Conservation (phyloP, 2,888 invertebrate genomes). For the Drosophila hamatofila region DNA sequence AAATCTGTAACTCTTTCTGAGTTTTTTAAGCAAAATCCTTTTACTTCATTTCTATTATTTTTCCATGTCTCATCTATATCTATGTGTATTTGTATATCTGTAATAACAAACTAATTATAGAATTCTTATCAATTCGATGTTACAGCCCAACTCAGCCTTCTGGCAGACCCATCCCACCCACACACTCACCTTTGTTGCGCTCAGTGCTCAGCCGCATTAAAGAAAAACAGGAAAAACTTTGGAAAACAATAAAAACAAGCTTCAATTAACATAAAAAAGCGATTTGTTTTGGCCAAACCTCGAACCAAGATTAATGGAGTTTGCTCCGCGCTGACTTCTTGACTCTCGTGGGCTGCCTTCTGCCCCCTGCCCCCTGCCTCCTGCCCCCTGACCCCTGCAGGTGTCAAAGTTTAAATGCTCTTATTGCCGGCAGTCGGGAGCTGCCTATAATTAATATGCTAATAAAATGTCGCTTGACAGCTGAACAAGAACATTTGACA, state of each 20-base stretch:
- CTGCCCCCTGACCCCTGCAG: slow-evolving; percentile 30
- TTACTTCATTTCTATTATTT: background rate
- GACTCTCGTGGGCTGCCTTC: background rate
- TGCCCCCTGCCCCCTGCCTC: background rate
- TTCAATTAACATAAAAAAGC: slow-evolving; percentile 83
- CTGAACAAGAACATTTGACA: slow-evolving; percentile 61
- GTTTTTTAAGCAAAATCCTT: too few species aligned
- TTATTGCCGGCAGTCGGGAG: slow-evolving; percentile 22
- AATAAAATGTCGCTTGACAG: slow-evolving; percentile 65
- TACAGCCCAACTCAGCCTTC: background rate
- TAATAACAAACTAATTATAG: background rate
- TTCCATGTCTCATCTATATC: background rate
- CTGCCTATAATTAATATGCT: slow-evolving; percentile 61
- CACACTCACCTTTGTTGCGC: background rate
- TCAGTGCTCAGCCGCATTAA: slow-evolving; percentile 11
- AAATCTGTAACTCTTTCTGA: too few species aligned
- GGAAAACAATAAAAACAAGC: slow-evolving; percentile 69
- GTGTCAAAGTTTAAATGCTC: slow-evolving; percentile 56
- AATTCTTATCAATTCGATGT: background rate
- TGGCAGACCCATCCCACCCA: background rate
- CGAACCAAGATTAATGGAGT: slow-evolving; percentile 68
- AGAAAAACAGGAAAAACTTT: background rate
- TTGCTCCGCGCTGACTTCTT: slow-evolving; percentile 1
- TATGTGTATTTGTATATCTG: background rate
- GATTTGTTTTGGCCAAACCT: slow-evolving; percentile 73